These are phyloP conservation scores for Rhysida immarginata DNA, from an alignment of 1,140 invertebrate species.

Conservation along the genomic window DNA sequence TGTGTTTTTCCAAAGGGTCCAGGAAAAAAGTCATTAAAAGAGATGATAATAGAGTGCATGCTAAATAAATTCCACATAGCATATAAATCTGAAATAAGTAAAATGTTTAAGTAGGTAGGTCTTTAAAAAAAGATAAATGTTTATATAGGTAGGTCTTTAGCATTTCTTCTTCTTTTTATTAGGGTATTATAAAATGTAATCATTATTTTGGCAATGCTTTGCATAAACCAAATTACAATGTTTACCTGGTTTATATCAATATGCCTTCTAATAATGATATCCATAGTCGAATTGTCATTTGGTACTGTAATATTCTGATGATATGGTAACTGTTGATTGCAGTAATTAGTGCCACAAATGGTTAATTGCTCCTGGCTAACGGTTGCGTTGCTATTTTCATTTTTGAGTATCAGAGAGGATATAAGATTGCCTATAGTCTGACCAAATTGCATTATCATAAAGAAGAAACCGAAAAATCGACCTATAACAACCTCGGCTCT, in stretches of 20 bases:
- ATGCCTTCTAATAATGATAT: conserved; percentile 17
- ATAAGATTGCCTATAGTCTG: conserved; percentile 92
- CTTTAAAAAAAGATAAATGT: no score
- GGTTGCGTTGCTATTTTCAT: conserved; percentile 8
- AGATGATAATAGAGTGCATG: conserved; percentile 66
- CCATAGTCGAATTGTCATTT: conserved; percentile 10
- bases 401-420: conserved; percentile 53
- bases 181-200: no score
- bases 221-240: no score
- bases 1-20: conserved; percentile 60
- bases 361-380: conserved; percentile 8
- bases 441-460: conserved; percentile 88
- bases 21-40: conserved; percentile 71
- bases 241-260: conserved; percentile 12
- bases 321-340: no score
- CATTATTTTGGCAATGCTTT: no score
- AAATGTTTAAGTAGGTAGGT: no score
- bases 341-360: conserved; percentile 66
- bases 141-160: no score
- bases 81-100: conserved; percentile 58
- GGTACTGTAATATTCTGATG: no score
- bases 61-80: conserved; percentile 74
- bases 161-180: no score
- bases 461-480: no score
- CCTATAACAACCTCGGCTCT: no score